Base-by-base conservation (phyloP, 2,888 invertebrate genomes). In the Scaptomyza cyrtandrae region DNA sequence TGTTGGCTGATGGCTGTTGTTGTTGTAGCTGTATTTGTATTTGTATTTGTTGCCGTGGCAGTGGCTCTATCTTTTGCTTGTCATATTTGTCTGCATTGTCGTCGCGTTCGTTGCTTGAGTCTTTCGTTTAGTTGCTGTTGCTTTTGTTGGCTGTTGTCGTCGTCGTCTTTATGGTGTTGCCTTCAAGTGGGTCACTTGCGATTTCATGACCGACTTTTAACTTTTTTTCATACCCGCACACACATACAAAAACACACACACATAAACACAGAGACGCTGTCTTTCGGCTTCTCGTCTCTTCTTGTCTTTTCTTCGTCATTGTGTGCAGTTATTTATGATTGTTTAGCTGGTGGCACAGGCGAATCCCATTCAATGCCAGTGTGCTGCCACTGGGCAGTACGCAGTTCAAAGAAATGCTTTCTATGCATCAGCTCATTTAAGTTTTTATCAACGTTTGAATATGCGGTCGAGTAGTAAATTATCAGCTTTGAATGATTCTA, bases 161-260 rank as follows among this genome's bases (percentile, higher is more conserved):
- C 48, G 45, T 49, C 46, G 78, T 75, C 71, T 66, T 78, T 67
- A 63, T 75, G 57, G 67, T 79, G 76, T 70, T 76, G 83, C 71
- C 88, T 88, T 71, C 74, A 91, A 90, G 90, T 91, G 73, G 91
- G 91, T 91, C 90, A 91, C 91, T 91, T 91, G 91, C 91, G 91
- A 91, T 91, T 91, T 90, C 91, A 90, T 91, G 91, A 91, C 91
- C 91, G 90, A 91, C 91, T 90, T 91, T 85, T 79, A 70, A 72
- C 50, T 62, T 72, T 78, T 50, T 16, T 67, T 61, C 54, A 63
- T 57, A 62, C 55, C 31, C 49, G 39, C 39, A 39, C 39, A 39
- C 9, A 39, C 14, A 14, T 2, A 19, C 1, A 1, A 19, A 19
- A 19, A 19, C 14, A 39, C n/a, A 39, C 39, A 39, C 6, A 35